These are phyloP conservation scores for Argyresthia goedartella DNA, from an alignment of 2,888 invertebrate species.

Conservation along the genomic window DNA sequence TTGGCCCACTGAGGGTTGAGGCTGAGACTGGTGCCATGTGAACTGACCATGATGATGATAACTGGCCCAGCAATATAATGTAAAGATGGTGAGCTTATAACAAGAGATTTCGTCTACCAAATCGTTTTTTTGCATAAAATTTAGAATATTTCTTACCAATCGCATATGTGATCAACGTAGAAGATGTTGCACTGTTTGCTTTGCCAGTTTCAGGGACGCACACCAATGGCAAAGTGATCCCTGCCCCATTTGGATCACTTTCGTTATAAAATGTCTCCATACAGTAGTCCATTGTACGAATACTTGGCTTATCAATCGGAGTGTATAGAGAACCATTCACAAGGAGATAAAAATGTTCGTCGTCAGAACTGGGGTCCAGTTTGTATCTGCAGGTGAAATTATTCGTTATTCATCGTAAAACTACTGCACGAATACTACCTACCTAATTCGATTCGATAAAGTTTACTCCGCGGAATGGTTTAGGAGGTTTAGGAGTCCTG, in stretches of 20 bases:
- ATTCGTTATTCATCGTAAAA: too few relatives aligned
- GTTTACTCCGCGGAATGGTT: too few relatives aligned
- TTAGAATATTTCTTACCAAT: constrained; percentile 30
- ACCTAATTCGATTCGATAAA: too few relatives aligned
- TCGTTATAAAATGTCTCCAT: constrained; percentile 70
- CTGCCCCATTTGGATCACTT: constrained; percentile 47
- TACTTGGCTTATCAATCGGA: constrained; percentile 50
- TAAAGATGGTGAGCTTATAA: too few relatives aligned
- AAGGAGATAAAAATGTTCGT: constrained; percentile 70
- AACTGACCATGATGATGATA: too few relatives aligned
- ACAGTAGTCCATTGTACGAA: constrained; percentile 69
- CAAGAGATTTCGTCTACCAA: too few relatives aligned
- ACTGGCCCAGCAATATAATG: too few relatives aligned
- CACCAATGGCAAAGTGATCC: constrained; percentile 64
- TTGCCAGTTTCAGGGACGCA: constrained; percentile 51
- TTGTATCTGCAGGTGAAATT: constrained; percentile 55
- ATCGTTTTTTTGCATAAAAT: background rate
- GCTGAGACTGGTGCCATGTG: too few relatives aligned
- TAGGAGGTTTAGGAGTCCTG: too few relatives aligned
- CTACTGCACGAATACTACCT: too few relatives aligned
- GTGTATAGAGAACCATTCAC: constrained; percentile 71
- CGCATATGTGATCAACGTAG: constrained; percentile 47
- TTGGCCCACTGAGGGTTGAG: too few relatives aligned
- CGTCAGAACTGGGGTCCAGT: constrained; percentile 56
- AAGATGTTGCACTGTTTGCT: constrained; percentile 42